phyloP scores from a whole-genome alignment of 2,888 invertebrate species.

The Ecliptopera silaceata region DNA sequence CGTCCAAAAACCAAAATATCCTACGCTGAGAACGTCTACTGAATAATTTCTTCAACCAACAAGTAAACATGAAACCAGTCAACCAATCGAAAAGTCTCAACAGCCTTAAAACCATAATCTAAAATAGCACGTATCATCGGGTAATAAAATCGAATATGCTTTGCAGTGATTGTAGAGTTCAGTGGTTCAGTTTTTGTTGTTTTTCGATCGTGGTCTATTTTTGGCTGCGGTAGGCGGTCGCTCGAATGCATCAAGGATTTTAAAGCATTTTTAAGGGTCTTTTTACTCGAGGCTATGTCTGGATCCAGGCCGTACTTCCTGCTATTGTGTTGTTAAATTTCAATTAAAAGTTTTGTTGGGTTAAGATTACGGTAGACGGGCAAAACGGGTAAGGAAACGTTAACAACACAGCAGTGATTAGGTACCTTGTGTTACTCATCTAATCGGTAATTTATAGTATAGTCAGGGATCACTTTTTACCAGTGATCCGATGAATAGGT shows the following conservation, averaged over 20 bases:
- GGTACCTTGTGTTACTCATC: no score
- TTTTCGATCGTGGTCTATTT: slow-evolving; percentile 60
- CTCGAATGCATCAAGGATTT: slow-evolving; percentile 67
- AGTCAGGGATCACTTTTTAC: no score
- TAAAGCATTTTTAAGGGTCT: slow-evolving; percentile 63
- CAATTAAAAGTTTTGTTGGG: slow-evolving; percentile 51
- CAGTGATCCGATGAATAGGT: no score
- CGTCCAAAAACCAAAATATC: slow-evolving; percentile 40
- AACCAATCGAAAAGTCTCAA: slow-evolving; percentile 25
- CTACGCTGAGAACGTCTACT: slow-evolving; percentile 55
- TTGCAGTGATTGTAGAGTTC: not conserved
- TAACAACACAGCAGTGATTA: no score
- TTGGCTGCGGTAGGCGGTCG: slow-evolving; percentile 82
- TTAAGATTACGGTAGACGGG: not conserved
- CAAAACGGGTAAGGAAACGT: no score
- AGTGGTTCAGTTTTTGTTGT: not conserved
- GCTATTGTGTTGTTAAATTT: slow-evolving; percentile 69
- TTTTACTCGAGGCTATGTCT: slow-evolving; percentile 68
- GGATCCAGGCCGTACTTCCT: slow-evolving; percentile 73
- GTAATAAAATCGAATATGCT: slow-evolving; percentile 22
- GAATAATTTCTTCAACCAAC: slow-evolving; percentile 69
- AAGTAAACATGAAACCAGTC: slow-evolving; percentile 64
- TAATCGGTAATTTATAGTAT: no score
- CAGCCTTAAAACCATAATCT: not conserved
- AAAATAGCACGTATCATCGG: slow-evolving; percentile 20